Base-by-base conservation (phyloP, 2,797 vertebrate genomes). In the Lerista edwardsae region DNA sequence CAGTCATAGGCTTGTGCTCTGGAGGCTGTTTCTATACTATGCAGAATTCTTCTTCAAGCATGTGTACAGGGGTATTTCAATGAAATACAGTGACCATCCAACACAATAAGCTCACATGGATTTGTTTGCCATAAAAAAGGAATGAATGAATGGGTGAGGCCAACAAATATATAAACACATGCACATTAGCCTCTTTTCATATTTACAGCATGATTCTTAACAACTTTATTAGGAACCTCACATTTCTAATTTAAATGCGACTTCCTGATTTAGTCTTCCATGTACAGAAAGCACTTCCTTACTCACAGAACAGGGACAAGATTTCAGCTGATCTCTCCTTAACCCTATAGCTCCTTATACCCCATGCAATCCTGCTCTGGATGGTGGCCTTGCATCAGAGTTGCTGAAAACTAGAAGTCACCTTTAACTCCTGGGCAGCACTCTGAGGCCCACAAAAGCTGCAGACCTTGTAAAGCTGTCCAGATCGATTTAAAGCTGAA, bases 21-120 rank as follows among this genome's bases (percentile, higher is more conserved):
- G n/a, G n/a, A 77, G 61, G 61, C 29, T 62, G 25, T 41, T 44
- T 77, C 59, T 25, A 77, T 41, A 61, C 4, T 12, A 77, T 59
- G 23, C 21, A 36, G 23, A 61, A 15, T 14, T 23, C 75, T 77
- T 34, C 36, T 11, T 34, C 34, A 47, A 64, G 21, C 57, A 64
- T n/a, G n/a, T n/a, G n/a, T n/a, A n/a, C n/a, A n/a, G 39, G 31
- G 47, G 44, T 47, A 65, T 82, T 82, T 62, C 68, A 68, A 68
- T 68, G 23, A 55, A 44, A 44, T 44, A 8, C 41, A 44, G 8
- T 44, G 41, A 44, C 23, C 55, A 31, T 31, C 64, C 51, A 68
- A 59, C 31, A 2, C 51, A 55, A 7, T 69, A 69, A 39, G 51
- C 12, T 34, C 27, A 31, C 6, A 41, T 44, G 27, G 55, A 72